A percentile compares a stretch with the other conserved stretches of the same genome.
Evolutionary conservation across 2,888 invertebrate species (phyloP).

Genomic region (Ophion ventricosus): DNA sequence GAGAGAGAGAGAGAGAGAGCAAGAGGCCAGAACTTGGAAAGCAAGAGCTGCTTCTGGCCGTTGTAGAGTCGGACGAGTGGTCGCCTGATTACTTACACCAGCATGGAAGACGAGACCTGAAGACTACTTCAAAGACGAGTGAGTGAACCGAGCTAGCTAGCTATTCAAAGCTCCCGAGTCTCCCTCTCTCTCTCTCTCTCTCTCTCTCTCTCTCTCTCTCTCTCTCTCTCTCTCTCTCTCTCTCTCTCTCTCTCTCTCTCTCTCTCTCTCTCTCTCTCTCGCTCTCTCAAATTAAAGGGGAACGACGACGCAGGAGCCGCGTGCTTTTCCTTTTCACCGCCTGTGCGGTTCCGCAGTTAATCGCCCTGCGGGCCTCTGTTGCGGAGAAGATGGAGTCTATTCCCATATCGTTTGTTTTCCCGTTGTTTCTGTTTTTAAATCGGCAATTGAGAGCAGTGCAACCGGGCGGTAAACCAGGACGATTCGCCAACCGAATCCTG

Average conservation of each 20-base stretch:
- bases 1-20: slow-evolving; percentile 34
- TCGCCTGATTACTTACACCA: slow-evolving; percentile 79
- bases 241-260: too few species aligned
- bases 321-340: slow-evolving; percentile 17
- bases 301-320: slow-evolving; percentile 67
- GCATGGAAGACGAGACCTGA: slow-evolving; percentile 67
- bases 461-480: slow-evolving; percentile 4
- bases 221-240: not conserved
- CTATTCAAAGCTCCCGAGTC: slow-evolving; percentile 66
- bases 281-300: slow-evolving; percentile 77
- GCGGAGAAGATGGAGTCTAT: slow-evolving; percentile 36
- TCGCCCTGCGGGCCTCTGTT: slow-evolving; percentile 42
- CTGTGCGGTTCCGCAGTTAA: slow-evolving; percentile 26
- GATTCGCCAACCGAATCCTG: slow-evolving; percentile 7
- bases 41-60: slow-evolving; percentile 60
- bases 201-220: slow-evolving; percentile 57
- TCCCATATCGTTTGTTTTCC: slow-evolving; percentile 13
- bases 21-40: slow-evolving; percentile 59
- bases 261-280: too few species aligned
- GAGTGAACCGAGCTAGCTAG: slow-evolving; percentile 61
- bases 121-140: slow-evolving; percentile 79
- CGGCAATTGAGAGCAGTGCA: slow-evolving; percentile 9
- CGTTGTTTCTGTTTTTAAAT: slow-evolving; percentile 19
- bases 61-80: slow-evolving; percentile 71
- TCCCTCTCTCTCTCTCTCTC: slow-evolving; percentile 39